A percentile compares a stretch with the other conserved stretches of the same genome.
Conservation (phyloP, 2,797 vertebrate species). For the Scolopax bukidnonensis region DNA sequence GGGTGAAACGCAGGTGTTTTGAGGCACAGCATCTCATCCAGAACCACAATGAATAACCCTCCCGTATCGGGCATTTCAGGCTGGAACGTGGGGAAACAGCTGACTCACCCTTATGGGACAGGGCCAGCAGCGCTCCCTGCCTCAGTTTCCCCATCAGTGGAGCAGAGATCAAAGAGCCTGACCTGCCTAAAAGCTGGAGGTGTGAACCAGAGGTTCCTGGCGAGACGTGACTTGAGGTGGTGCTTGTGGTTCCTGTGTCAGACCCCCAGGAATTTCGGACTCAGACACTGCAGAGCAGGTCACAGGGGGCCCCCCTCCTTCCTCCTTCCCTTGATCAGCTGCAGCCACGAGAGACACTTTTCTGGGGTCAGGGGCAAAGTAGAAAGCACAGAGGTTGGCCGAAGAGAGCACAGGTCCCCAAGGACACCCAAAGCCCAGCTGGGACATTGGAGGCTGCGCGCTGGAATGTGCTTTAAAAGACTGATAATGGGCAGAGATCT, state of each 20-base stretch:
- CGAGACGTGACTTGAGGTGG: not conserved
- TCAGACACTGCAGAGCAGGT: not conserved
- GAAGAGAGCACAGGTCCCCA: not conserved
- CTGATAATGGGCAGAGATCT: not conserved
- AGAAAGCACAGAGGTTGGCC: not conserved
- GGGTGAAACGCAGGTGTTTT: not conserved
- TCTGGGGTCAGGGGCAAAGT: not conserved
- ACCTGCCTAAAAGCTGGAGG: not conserved
- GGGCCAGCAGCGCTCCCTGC: not conserved
- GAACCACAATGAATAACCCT: not conserved
- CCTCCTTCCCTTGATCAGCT: not conserved
- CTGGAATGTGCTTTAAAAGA: not conserved
- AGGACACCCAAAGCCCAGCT: not conserved
- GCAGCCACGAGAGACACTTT: not conserved
- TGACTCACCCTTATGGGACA: not conserved
- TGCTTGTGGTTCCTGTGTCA: not conserved
- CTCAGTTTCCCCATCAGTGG: constrained; percentile 7
- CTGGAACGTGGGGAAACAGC: not conserved
- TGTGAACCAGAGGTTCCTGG: not conserved
- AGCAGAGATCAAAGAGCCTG: not conserved
- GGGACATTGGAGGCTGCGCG: not conserved
- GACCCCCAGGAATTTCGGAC: not conserved
- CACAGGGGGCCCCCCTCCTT: not conserved
- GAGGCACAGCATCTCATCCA: not conserved
- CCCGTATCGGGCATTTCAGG: not conserved